A percentile compares a stretch with the other conserved stretches of the same genome.
Evolutionary conservation across 35 echinoderm and acorn worm species (phyloP).

Genomic region (Diadema setosum): DNA sequence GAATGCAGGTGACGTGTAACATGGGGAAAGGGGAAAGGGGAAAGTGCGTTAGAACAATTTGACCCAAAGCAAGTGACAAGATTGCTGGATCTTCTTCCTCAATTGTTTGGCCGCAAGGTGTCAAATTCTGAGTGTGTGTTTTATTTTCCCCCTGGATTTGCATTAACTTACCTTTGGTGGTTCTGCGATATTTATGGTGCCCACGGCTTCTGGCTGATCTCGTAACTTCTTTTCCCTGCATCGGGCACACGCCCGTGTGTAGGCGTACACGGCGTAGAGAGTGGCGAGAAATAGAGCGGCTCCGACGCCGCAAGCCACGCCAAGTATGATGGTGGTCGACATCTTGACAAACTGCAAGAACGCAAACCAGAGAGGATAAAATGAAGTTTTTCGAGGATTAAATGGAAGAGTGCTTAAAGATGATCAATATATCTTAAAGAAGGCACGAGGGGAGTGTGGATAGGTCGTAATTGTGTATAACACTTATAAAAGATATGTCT

Average conservation of each 20-base stretch:
- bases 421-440: not conserved
- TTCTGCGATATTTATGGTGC: not conserved
- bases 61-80: too few species aligned
- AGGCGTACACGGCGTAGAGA: not conserved
- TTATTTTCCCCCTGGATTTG: too few species aligned
- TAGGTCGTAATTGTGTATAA: not conserved
- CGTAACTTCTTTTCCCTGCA: slow-evolving; percentile 8
- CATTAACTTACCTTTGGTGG: slow-evolving; percentile 44
- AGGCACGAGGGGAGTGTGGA: not conserved
- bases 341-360: not conserved
- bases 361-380: not conserved
- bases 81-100: too few species aligned
- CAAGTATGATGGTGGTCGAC: slow-evolving; percentile 21
- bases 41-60: too few species aligned
- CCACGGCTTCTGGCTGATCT: slow-evolving; percentile 20
- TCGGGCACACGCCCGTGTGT: slow-evolving; percentile 11
- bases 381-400: not conserved
- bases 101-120: too few species aligned
- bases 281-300: slow-evolving; percentile 10
- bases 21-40: too few species aligned
- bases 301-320: slow-evolving; percentile 14
- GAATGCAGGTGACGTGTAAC: too few species aligned
- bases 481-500: too few species aligned
- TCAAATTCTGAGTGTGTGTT: too few species aligned
- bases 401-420: not conserved